Evolutionary conservation across 2,888 invertebrate species (phyloP), one percentile per base, ranked within the genome.

Genomic region (Tridacna crocea): DNA sequence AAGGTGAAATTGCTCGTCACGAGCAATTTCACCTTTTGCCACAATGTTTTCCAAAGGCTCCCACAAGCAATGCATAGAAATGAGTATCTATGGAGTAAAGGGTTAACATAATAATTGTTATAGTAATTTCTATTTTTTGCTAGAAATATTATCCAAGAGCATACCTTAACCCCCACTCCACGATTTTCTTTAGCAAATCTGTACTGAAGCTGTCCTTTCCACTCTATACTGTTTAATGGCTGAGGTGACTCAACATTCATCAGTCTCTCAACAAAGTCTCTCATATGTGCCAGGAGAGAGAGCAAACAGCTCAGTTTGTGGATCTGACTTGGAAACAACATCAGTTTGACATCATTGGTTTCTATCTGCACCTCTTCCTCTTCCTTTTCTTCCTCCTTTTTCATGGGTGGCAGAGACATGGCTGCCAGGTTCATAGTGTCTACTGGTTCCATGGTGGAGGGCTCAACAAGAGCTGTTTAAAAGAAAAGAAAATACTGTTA

Each of bases 301-400:
- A 94, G 85, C 19, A 94, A 79, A 61, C 87, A 87, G 70, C 88
- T 90, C 48, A 93, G 88, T 84, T 94, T 94, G 82, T 92, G 93
- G 36, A 93, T 90, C 91, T 93, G 93, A 82, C 91, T 90, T 1
- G 93, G 93, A 83, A 93, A 92, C 76, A 93, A 84, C 88, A 92
- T 88, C 66, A 92, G 88, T 78, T 89, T 91, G n/a, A 90, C 73
- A 26, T 91, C 90, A 2, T 80, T 80, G 11, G 85, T 68, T 19
- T 91, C 91, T 8, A 87, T 78, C 51, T 82, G 70, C 26, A 78
- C 85, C 24, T 80, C 88, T 13, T 84, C 76, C 26, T 85, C 84
- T 15, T 81, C 79, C 12, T 85, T 83, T 24, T 82, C 85, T 47
- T 81, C 88, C 55, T 83, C 83, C 63, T 85, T 83, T 55, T 84